Conservation (phyloP, 2,797 vertebrate genomes). For the Lacerta viridis region DNA sequence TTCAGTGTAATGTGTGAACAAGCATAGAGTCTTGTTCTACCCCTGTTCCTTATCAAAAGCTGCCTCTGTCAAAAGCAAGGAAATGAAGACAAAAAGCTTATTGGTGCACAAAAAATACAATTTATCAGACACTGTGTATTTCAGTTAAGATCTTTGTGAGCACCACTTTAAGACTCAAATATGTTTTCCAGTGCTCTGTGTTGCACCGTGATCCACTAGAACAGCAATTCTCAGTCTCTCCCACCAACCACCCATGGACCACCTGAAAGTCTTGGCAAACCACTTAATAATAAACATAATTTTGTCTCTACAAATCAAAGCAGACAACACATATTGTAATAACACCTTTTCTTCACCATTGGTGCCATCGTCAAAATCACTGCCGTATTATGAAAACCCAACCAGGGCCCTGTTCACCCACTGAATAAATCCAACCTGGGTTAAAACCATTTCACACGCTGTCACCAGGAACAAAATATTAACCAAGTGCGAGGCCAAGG, state of each 20-base stretch:
- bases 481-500: not conserved
- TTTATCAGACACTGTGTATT: not conserved
- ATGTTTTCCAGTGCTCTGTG: not conserved
- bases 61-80: not conserved
- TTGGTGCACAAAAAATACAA: not conserved
- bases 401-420: no score
- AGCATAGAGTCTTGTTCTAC: not conserved
- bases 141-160: not conserved
- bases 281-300: not conserved
- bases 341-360: not conserved
- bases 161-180: not conserved
- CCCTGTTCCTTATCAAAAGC: not conserved
- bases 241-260: not conserved
- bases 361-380: not conserved
- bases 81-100: not conserved
- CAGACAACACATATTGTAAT: not conserved
- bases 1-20: not conserved
- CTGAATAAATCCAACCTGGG: no score
- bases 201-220: not conserved
- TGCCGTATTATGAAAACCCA: not conserved
- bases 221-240: not conserved
- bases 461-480: not conserved
- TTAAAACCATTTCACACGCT: no score
- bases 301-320: not conserved
- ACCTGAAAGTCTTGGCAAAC: not conserved